A percentile compares a stretch with the other conserved stretches of the same genome.
Conservation (phyloP, 2,888 invertebrate genomes). For the Diloba caeruleocephala region DNA sequence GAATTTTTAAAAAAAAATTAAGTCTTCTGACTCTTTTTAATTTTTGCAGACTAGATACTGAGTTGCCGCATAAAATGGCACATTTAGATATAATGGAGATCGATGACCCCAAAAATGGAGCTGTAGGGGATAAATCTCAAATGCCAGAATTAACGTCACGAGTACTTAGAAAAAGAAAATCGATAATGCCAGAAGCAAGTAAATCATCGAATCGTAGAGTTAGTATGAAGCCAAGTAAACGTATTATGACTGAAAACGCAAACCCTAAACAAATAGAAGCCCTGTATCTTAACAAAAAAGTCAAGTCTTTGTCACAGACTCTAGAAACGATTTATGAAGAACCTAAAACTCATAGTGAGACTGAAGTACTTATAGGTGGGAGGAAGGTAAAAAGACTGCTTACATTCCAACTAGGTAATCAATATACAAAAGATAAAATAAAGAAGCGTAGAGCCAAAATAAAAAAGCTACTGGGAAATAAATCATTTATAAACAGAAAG, state of each 20-base stretch:
- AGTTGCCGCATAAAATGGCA: constrained; percentile 84
- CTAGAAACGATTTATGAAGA: constrained; percentile 91
- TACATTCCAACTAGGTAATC: constrained; percentile 85
- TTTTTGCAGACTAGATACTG: constrained; percentile 74
- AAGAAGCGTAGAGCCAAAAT: constrained; percentile 89
- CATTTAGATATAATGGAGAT: constrained; percentile 84
- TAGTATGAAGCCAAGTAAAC: constrained; percentile 83
- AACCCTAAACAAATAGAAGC: constrained; percentile 85
- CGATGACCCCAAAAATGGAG: constrained; percentile 59
- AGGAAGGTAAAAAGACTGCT: constrained; percentile 89
- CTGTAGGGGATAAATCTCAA: constrained; percentile 53
- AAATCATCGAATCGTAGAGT: constrained; percentile 83
- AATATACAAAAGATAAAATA: constrained; percentile 87
- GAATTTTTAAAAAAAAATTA: too few species aligned
- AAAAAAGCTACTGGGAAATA: constrained; percentile 87
- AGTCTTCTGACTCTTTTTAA: constrained; percentile 3
- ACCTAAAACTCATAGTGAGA: constrained; percentile 81
- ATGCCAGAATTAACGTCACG: constrained; percentile 66
- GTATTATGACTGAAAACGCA: constrained; percentile 74
- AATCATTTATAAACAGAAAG: constrained; percentile 84
- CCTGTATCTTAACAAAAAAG: constrained; percentile 88
- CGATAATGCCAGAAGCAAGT: constrained; percentile 69
- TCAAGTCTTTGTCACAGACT: constrained; percentile 85
- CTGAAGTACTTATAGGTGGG: constrained; percentile 82
- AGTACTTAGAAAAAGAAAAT: constrained; percentile 80